A percentile compares a stretch with the other conserved stretches of the same genome.
phyloP scores from a whole-genome alignment of 2,113 vertebrate genomes.

The Archocentrus centrarchus region DNA sequence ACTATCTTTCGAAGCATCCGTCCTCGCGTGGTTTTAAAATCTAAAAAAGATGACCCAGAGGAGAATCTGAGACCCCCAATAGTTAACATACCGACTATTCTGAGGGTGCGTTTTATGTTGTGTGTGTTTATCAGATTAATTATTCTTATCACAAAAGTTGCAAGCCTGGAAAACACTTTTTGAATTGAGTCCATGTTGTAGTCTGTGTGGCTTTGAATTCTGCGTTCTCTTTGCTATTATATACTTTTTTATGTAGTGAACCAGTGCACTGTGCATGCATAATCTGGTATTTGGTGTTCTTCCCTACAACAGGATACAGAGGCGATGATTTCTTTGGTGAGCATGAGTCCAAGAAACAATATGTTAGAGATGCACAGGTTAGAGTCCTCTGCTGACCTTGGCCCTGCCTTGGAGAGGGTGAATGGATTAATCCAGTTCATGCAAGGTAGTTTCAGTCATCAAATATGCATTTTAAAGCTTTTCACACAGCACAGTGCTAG shows the following conservation, averaged over 20 bases:
- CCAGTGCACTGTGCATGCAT: not conserved
- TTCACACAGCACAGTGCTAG: not conserved
- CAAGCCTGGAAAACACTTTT: not conserved
- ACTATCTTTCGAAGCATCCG: conserved; percentile 84
- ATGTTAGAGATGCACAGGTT: conserved; percentile 53
- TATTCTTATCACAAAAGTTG: not conserved
- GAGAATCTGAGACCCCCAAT: conserved; percentile 9
- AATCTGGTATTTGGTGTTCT: not conserved
- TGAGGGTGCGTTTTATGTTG: conserved; percentile 66
- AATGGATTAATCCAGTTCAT: conserved; percentile 75
- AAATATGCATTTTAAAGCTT: not conserved
- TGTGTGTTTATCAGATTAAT: not conserved
- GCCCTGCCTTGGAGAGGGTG: conserved; percentile 70
- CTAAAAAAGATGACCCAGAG: conserved; percentile 15
- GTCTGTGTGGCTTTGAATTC: not conserved
- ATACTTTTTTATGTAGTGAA: not conserved
- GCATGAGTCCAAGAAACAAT: conserved; percentile 74
- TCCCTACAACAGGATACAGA: conserved; percentile 72
- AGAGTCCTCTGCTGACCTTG: conserved; percentile 70
- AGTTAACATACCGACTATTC: conserved; percentile 65
- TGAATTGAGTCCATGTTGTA: not conserved
- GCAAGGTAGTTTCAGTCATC: conserved; percentile 70
- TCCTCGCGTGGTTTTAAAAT: conserved; percentile 65
- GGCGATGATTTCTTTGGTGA: conserved; percentile 69
- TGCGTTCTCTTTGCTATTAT: not conserved